These are phyloP conservation scores for Drosophila nebulosa DNA, from an alignment of 1,140 invertebrate genomes.

Conservation along the genomic window DNA sequence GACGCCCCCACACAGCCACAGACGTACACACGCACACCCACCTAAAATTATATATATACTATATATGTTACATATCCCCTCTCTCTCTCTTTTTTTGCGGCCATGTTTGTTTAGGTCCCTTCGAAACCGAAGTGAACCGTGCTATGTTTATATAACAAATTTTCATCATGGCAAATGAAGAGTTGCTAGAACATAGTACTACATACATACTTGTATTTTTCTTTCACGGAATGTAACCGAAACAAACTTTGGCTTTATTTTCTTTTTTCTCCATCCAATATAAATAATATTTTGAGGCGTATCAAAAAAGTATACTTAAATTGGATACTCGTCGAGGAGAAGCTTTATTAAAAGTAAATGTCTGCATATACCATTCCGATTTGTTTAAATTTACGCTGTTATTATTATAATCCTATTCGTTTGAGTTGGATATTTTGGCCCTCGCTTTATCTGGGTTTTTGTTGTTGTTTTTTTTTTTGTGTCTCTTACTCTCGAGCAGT, in stretches of 20 bases:
- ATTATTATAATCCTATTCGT: too few relatives aligned
- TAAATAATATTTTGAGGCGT: not conserved
- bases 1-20: not conserved
- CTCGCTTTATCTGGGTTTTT: not conserved
- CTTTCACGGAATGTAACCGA: not conserved
- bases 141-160: constrained; percentile 41
- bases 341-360: too few relatives aligned
- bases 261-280: not conserved
- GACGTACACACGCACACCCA: not conserved
- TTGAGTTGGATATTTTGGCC: too few relatives aligned
- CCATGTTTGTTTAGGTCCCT: constrained; percentile 50
- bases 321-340: too few relatives aligned
- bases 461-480: too few relatives aligned
- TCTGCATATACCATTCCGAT: too few relatives aligned
- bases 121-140: constrained; percentile 18
- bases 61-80: not conserved
- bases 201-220: constrained; percentile 1
- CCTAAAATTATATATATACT: constrained; percentile 25
- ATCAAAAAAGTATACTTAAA: not conserved
- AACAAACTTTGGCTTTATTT: not conserved
- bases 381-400: too few relatives aligned
- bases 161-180: constrained; percentile 5
- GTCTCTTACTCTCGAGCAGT: not conserved
- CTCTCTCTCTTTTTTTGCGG: too few relatives aligned
- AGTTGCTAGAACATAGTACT: not conserved